Base-by-base conservation (phyloP, 2,888 invertebrate species). In the Galeopsomyia nigrocyanea region DNA sequence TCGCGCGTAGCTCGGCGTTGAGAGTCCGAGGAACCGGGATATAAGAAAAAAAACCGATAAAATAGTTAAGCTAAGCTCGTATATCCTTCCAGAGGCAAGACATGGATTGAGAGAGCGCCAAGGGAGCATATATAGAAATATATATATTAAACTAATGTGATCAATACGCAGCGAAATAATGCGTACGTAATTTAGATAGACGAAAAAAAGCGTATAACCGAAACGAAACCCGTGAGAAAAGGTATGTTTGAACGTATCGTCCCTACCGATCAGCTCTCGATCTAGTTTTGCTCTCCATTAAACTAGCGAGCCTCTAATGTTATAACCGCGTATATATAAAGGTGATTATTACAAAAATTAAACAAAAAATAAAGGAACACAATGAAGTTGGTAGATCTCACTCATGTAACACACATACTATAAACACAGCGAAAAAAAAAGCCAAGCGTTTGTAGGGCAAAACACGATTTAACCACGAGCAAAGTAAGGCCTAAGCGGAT, bases 91-190 rank as follows among this genome's bases (percentile, higher is more conserved):
- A 75, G 75, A 75, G 71, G 65, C 71, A 75, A 75, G 62, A 75
- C 62, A 67, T 53, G 70, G 73, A 73, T 75, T 73, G 73, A 79
- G 75, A 75, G 76, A 76, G 64, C 65, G 71, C 69, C 67, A 70
- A 70, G 67, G 75, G 70, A 75, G 65, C 77, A 75, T 77, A 79
- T 74, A 75, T 75, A 75, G 74, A 78, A 77, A 73, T 78, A 78
- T 77, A 80, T 80, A 80, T 80, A 80, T 69, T 68, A 26, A 67
- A 67, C 63, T 68, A 66, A 75, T 75, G 70, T 73, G 71, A 75
- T 71, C 58, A 71, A 47, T 73, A 65, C 73, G 75, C 75, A 75
- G 70, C 73, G 75, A 71, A 75, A 68, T 73, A 73, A 49, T 73
- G 75, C 75, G 73, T 75, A n/a, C 26, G 71, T 64, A 49, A 50